These are phyloP conservation scores for Holacanthella duospinosa DNA, from an alignment of 2,888 invertebrate genomes.

Conservation along the genomic window DNA sequence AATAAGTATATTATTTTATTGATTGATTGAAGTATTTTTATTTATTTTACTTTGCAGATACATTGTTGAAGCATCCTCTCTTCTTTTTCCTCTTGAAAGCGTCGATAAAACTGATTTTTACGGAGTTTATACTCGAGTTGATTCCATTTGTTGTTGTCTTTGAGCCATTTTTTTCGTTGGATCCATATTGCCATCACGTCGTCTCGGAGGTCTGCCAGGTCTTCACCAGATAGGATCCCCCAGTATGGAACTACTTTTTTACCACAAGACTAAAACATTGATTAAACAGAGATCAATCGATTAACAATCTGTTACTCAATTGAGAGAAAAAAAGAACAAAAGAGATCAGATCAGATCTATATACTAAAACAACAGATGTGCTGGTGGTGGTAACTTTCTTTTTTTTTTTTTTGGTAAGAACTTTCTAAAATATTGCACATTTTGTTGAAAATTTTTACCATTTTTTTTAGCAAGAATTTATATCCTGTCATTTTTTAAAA, in stretches of 20 bases:
- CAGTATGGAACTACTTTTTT: background rate
- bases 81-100: constrained; percentile 30
- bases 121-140: constrained; percentile 20
- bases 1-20: no score
- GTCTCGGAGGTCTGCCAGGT: background rate
- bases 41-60: constrained; percentile 26
- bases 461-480: no score
- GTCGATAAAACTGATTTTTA: constrained; percentile 25
- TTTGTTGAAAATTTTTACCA: no score
- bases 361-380: no score
- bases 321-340: no score
- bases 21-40: background rate
- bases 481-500: no score
- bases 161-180: background rate
- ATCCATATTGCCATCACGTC: constrained; percentile 16
- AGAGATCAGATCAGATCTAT: no score
- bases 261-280: background rate
- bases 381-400: no score
- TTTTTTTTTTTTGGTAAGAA: no score
- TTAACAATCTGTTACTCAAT: no score
- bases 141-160: constrained; percentile 20
- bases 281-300: background rate
- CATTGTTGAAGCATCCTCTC: constrained; percentile 32
- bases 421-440: no score
- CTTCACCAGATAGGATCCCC: background rate